Evolutionary conservation across 2,113 vertebrate genomes (phyloP), one percentile per base, ranked within the genome.

Genomic region (Macroglossus sobrinus): DNA sequence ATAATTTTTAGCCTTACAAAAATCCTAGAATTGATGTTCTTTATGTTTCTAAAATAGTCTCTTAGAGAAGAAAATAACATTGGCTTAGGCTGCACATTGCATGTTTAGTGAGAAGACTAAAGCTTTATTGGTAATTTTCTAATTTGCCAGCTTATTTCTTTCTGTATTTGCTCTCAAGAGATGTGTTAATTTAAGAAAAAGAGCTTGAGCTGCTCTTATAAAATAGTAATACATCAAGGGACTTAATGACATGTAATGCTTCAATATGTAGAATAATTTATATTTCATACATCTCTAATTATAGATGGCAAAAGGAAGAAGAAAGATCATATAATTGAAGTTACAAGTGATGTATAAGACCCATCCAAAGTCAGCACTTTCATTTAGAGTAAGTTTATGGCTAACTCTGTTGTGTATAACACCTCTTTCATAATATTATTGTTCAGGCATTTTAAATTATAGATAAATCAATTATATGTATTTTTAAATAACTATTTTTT

Each of bases 191-290:
- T 84, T 92, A 55, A 33, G 66, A 53, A 59, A 71, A 87, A 24
- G 21, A 21, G 14, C 8, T 95, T 22, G 71, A 79, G 11, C 40
- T 90, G n/a, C 38, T 40, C 43, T 53, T 55, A 63, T 35, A 92
- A 90, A 96, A 59, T 61, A 53, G n/a, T 89, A 96, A 87, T 47
- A 97, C n/a, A n/a, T 3, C 69, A 72, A 80, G 35, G 14, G 94
- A 92, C 22, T 11, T 81, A 74, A 43, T 88, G 57, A 95, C 40
- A 92, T 74, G 55, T 93, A 87, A 90, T 53, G 97, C 64, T 89
- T 33, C 7, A 90, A 59, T 5, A 63, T 76, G 82, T 89, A 97
- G 22, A 97, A 95, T 93, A 91, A 94, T 91, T 95, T 97, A 69
- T 12, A 93, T 87, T 79, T 96, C 14, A 57, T n/a, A 94, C 7